Base-by-base conservation (phyloP, 1,140 invertebrate genomes). In the Pentalonia nigronervosa region DNA sequence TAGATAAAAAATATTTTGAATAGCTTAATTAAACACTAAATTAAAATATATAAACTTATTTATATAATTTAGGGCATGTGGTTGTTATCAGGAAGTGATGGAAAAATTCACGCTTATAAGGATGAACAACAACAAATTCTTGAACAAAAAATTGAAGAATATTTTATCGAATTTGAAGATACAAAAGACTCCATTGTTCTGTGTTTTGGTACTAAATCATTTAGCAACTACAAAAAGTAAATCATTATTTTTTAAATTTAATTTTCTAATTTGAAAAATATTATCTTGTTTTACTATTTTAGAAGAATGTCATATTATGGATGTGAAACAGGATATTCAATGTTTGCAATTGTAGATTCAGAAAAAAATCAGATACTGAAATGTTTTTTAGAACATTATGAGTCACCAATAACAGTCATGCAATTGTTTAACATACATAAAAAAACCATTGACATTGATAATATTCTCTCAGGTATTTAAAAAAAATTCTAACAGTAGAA, bases 81-180 rank as follows among this genome's bases (percentile, higher is more conserved):
- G 91, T 47, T 93, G 9, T 93, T 93, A 84, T 93, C 91, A 20
- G 91, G 91, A 93, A 93, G 48, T 47, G 91, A 93, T 84, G 7
- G 25, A 21, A 93, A 83, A 93, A 93, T 93, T n/a, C 91, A 93
- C 30, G 91, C 91, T 41, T 93, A 93, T 34, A 93, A 93, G 9
- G 53, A 0, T 53, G 34, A 56, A 56, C 23, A 86, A 45, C 81
- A 86, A 53, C 21, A 81, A 56, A 93, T 93, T 36, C 21, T 23
- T 30, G 91, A 86, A 93, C 48, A 93, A 93, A 56, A 86, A 17
- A 84, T 93, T 41, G 45, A 84, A 56, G 41, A 93, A 21, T 86
- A 86, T 45, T 93, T 93, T 86, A 53, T 56, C 25, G 91, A 93
- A 83, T 93, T 36, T 45, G 11, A 84, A 93, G 91, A 93, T 25